Conservation (phyloP, 1,140 invertebrate species). For the Anoplophora glabripennis region DNA sequence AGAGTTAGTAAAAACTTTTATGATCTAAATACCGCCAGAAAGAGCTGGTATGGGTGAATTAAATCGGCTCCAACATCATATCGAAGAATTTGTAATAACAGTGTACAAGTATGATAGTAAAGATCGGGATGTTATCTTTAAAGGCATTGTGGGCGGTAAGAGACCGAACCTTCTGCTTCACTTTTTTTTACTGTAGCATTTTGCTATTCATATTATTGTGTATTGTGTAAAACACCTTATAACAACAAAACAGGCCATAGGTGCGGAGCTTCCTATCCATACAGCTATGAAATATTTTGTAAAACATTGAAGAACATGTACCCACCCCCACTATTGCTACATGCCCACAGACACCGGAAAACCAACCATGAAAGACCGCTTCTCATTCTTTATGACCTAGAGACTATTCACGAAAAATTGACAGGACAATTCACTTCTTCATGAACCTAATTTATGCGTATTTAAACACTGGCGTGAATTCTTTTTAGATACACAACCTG, state of each 20-base stretch:
- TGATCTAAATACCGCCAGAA: background rate
- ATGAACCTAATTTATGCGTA: slow-evolving; percentile 4
- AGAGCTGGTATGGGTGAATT: no score
- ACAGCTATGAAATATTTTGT: slow-evolving; percentile 5
- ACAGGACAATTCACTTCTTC: background rate
- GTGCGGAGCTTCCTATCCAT: background rate
- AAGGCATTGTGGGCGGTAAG: background rate
- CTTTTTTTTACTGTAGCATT: slow-evolving; percentile 5
- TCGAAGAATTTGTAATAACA: slow-evolving; percentile 8
- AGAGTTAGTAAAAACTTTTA: no score
- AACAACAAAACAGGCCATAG: no score
- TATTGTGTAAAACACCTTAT: slow-evolving; percentile 2
- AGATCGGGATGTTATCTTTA: background rate
- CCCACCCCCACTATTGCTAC: slow-evolving; percentile 13
- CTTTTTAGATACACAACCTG: slow-evolving; percentile 4
- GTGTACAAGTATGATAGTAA: slow-evolving; percentile 13
- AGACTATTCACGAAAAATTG: background rate
- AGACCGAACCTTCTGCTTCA: slow-evolving; percentile 2
- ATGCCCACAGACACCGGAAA: slow-evolving; percentile 9
- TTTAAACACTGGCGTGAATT: slow-evolving; percentile 2
- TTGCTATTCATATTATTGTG: slow-evolving; percentile 10
- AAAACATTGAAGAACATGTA: slow-evolving; percentile 1
- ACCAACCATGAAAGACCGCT: background rate
- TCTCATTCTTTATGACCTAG: no score
- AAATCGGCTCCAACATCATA: slow-evolving; percentile 10